Evolutionary conservation across 2,888 invertebrate species (phyloP), one percentile per base, ranked within the genome.

Genomic region (Leptogaster cylindrica): DNA sequence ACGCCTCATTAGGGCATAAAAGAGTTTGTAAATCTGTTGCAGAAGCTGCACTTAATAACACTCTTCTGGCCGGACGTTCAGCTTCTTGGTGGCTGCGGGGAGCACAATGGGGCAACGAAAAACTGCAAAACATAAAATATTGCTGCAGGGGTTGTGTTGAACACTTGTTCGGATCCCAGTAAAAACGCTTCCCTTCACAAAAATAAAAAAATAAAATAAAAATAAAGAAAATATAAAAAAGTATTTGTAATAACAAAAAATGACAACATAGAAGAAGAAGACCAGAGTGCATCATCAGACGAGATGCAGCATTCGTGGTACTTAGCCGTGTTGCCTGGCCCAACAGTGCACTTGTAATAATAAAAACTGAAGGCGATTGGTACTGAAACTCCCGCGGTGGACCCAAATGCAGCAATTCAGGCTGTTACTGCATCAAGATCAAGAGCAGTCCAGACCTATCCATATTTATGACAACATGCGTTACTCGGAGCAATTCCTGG

Each of bases 381-480:
- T 10, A 52, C 51, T 39, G 41, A 41, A 61, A 61, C 61, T 61
- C 61, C 61, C 61, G 61, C 61, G 44, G 64, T 25, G 50, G 50
- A 65, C 23, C 50, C 50, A 14, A 65, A 65, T 25, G 64, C 36
- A 25, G 25, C 33, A 25, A 23, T 33, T n/a, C n/a, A n/a, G 14
- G 18, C 36, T 48, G 28, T 50, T 50, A 36, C 31, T 36, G 48
- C 48, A 50, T 65, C 65, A 65, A 65, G 50, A 65, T 50, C 50
- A 50, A 48, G 36, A 36, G 50, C 50, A 65, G 39, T 65, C 39
- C 50, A 50, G 55, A 63, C 64, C 55, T 64, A 66, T 69, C 69
- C 66, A 69, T 69, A 69, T 69, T 69, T 69, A 69, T 69, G 69
- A 69, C 69, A 64, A 55, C 66, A 64, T 69, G 61, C 69, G 58